Evolutionary conservation across 2,113 vertebrate species (phyloP), one percentile per base, ranked within the genome.

Genomic region (Acanthochromis polyacanthus): DNA sequence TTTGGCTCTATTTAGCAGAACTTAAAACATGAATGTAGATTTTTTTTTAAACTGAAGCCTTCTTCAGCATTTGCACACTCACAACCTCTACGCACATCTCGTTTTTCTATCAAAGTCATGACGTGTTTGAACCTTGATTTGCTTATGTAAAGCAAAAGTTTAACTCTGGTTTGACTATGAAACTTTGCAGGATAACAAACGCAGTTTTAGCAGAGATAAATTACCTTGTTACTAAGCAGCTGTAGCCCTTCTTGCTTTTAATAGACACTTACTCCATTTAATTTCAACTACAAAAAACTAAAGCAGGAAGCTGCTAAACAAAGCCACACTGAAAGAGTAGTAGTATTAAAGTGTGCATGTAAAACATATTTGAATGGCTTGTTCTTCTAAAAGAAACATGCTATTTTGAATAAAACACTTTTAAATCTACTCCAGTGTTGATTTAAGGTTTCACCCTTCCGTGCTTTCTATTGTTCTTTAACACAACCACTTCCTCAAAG

Each of bases 401-500:
- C 30, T 28, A 32, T 71, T 66, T 55, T 61, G 1, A 61, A 69
- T 58, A 25, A 71, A 62, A 59, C 3, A 46, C 19, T 58, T 80
- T 73, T 25, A 32, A 25, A 48, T 12, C 1, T 16, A 56, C 20
- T 55, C 36, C 5, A 12, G 10, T 89, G 88, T 90, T 88, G 78
- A 82, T 72, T 46, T 25, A 60, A 19, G 87, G 84, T 77, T 89
- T 88, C 87, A 86, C 89, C 93, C 92, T 93, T 94, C 93, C 92
- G 78, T 63, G 62, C 38, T 83, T 74, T 82, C 91, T 43, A 91
- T 94, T 95, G 93, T 95, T 93, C 88, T 78, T 81, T 78, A 56
- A 78, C 80, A 46, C 68, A 73, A 68, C 38, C 82, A 56, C 82
- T 95, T 95, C 94, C 94, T 93, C 51, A 68, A 71, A 75, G 88